A percentile compares a stretch with the other conserved stretches of the same genome.
phyloP scores from a whole-genome alignment of 2,888 invertebrate genomes.

The Eudasyphora cyanicolor region DNA sequence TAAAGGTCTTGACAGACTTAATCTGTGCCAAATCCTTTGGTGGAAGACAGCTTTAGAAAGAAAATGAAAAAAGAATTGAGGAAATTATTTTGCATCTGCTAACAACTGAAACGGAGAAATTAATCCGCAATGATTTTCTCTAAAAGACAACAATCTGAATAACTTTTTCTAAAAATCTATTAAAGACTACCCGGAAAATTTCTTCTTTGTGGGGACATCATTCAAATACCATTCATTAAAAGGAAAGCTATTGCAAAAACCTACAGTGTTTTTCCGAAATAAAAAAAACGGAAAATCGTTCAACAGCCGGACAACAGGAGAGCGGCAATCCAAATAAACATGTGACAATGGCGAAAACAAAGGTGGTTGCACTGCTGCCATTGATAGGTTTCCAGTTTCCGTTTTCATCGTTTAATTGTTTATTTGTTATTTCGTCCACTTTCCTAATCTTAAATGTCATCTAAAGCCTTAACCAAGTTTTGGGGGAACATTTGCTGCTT shows the following conservation, averaged over 20 bases:
- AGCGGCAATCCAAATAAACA: conserved; percentile 20
- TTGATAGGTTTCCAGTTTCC: conserved; percentile 52
- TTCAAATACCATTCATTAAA: too few relatives aligned
- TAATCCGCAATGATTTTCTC: too few relatives aligned
- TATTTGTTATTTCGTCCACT: background rate
- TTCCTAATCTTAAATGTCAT: conserved; percentile 34
- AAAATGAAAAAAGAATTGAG: too few relatives aligned
- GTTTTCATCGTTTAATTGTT: background rate
- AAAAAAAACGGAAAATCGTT: conserved; percentile 51
- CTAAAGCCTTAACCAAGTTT: conserved; percentile 6
- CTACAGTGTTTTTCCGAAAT: background rate
- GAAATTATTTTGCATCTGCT: too few relatives aligned
- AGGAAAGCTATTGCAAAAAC: background rate
- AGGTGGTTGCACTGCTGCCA: background rate
- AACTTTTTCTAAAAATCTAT: too few relatives aligned
- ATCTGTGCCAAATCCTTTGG: too few relatives aligned
- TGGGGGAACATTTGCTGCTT: background rate
- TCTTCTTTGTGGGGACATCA: too few relatives aligned
- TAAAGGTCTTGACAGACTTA: too few relatives aligned
- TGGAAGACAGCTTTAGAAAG: too few relatives aligned
- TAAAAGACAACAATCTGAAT: too few relatives aligned
- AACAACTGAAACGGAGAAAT: too few relatives aligned
- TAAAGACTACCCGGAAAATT: too few relatives aligned
- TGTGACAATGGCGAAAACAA: background rate
- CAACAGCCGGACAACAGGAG: conserved; percentile 41